phyloP scores from a whole-genome alignment of 2,888 invertebrate genomes.

The Cataglyphis rosenhaueri region DNA sequence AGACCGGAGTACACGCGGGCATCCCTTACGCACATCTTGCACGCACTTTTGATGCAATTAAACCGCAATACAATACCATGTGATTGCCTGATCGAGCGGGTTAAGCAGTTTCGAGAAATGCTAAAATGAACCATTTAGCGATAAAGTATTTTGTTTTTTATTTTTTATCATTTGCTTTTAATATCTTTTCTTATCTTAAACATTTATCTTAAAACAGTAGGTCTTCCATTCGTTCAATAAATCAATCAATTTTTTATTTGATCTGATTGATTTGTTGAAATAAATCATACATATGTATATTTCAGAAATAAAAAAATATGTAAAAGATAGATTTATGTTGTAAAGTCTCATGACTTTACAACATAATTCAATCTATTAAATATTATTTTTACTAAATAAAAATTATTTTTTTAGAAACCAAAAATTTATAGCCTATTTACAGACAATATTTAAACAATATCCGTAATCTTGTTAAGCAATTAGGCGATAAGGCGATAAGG shows the following conservation, averaged over 20 bases:
- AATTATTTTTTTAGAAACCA: too few relatives aligned
- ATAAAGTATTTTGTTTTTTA: background rate
- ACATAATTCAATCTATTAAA: background rate
- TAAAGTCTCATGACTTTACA: background rate
- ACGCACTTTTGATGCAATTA: slow-evolving; percentile 32
- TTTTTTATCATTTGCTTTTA: background rate
- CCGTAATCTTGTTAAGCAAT: background rate
- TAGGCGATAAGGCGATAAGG: background rate
- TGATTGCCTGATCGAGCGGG: slow-evolving; percentile 42
- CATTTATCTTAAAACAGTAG: background rate
- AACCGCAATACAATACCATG: slow-evolving; percentile 18
- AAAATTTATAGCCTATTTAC: background rate
- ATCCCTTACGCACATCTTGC: background rate
- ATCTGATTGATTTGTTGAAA: background rate
- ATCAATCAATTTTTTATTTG: background rate
- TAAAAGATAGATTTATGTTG: background rate
- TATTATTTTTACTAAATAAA: too few relatives aligned
- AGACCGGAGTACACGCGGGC: background rate
- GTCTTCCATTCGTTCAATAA: background rate
- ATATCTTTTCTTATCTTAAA: background rate
- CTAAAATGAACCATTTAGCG: background rate
- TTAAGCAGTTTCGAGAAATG: background rate
- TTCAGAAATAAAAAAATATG: background rate
- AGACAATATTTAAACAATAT: background rate
- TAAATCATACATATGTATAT: background rate